Evolutionary conservation across 1,140 invertebrate genomes (phyloP), one percentile per base, ranked within the genome.

Genomic region (Ectropis grisescens): DNA sequence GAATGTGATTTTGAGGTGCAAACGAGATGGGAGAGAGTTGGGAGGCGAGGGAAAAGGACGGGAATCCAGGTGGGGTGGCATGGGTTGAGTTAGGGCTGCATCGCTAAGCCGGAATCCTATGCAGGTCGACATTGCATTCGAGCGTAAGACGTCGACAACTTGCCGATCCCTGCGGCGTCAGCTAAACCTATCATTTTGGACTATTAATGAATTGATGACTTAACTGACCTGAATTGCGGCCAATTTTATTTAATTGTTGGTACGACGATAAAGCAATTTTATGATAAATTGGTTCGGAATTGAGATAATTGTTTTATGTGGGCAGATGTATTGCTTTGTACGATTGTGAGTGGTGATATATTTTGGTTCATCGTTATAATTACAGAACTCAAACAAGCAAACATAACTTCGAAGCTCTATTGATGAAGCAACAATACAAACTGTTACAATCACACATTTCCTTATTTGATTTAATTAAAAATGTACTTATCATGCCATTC

Each of bases 1-100:
- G 70, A 79, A 66, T 67, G 51, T 61, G 58, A 65, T 70, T 71
- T 74, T 58, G 51, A 64, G 37, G 60, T 58, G 58, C 12, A 49
- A 68, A 52, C 33, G 67, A 61, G 65, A 74, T 22, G 47, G 54
- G 39, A 25, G 38, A 47, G 37, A 28, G 37, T 42, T 47, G 13
- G 28, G 33, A 41, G 37, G 29, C 29, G 45, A 32, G 25, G 33
- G 55, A 75, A 33, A 40, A 57, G 41, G 70, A 70, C 28, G 32
- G 51, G 36, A 23, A 34, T 41, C 37, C 59, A 67, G 61, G 59
- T 71, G 52, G 67, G 65, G 65, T 71, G 67, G 56, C 62, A 60
- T n/a, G n/a, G n/a, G n/a, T n/a, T n/a, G n/a, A n/a, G n/a, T n/a
- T 54, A 50, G 40, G 51, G 53, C 46, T 68, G 67, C 61, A 64